Evolutionary conservation across 2,888 invertebrate genomes (phyloP).

Genomic region (Plagodis dolabraria): DNA sequence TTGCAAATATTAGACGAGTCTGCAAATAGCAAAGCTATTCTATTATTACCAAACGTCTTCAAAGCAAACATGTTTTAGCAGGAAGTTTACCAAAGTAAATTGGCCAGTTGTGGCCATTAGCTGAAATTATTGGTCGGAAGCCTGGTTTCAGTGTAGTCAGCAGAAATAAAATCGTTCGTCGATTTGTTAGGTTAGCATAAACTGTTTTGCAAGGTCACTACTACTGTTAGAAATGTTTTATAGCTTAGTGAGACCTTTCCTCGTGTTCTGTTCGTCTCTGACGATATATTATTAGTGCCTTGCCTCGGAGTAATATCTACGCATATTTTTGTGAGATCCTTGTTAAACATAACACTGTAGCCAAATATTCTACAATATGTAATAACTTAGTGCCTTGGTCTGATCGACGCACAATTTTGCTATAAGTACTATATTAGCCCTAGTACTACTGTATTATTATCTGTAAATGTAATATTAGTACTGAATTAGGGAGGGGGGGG

Average conservation of each 20-base stretch:
- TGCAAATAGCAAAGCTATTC: slow-evolving; percentile 2
- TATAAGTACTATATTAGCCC: too few species aligned
- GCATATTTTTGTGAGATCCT: too few species aligned
- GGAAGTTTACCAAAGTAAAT: slow-evolving; percentile 18
- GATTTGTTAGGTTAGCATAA: slow-evolving; percentile 5
- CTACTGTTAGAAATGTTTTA: background rate
- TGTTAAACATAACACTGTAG: too few species aligned
- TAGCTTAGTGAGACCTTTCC: background rate
- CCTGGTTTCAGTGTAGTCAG: background rate
- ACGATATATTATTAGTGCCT: too few species aligned
- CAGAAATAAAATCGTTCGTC: slow-evolving; percentile 11
- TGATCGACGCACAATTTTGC: too few species aligned
- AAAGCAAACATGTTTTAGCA: slow-evolving; percentile 9
- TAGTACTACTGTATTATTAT: too few species aligned
- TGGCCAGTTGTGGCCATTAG: slow-evolving; percentile 16
- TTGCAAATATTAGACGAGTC: slow-evolving; percentile 12
- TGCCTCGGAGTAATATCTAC: too few species aligned
- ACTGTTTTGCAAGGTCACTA: background rate
- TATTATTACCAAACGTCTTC: slow-evolving; percentile 13
- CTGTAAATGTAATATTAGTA: too few species aligned
- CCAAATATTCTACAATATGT: too few species aligned
- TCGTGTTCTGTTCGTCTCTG: too few species aligned
- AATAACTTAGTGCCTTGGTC: too few species aligned
- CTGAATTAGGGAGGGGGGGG: too few species aligned
- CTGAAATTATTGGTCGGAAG: slow-evolving; percentile 11